Evolutionary conservation across 2,113 vertebrate genomes (phyloP), one percentile per base, ranked within the genome.

Genomic region (Ariopsis seemanni): DNA sequence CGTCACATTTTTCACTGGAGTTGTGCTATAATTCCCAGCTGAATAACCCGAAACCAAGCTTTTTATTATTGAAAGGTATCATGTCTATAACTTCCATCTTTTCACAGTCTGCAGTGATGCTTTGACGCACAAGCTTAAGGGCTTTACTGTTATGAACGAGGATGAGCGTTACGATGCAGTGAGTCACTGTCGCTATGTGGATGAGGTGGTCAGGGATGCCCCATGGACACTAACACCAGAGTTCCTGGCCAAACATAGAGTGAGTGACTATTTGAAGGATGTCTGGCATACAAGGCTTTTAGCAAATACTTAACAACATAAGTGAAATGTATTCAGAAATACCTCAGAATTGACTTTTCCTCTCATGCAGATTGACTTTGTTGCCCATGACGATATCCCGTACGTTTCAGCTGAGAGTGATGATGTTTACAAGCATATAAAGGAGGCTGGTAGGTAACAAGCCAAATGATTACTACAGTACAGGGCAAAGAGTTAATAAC

Each of bases 101-200:
- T 80, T 63, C 71, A 15, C 75, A 90, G 90, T 90, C 17, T 90
- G 90, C 88, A 90, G 90, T 7, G 88, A 90, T 42, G 96, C 96
- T 79, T 93, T 97, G 52, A 97, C 97, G 0, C 96, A 97, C 91
- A 96, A 96, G 91, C 95, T 96, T 84, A 97, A 97, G 91, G 96
- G 96, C 90, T 97, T 97, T 94, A 97, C 97, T 0, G 96, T 97
- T 50, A 97, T 97, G 96, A 97, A 96, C 1, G 97, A 97, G 4
- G 96, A 92, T 0, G 96, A 97, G 80, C 95, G 96, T 14, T 97
- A 97, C 0, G 96, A 97, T 0, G 96, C 97, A 0, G 96, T 97
- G 30, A 96, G 96, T 91, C 97, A 97, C 92, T 97, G 96, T 90
- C 97, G 97, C 87, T 97, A 97, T 0, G 97, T 97, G 89, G 97